These are phyloP conservation scores for Andrena fulva DNA, from an alignment of 2,888 invertebrate genomes.

Conservation along the genomic window DNA sequence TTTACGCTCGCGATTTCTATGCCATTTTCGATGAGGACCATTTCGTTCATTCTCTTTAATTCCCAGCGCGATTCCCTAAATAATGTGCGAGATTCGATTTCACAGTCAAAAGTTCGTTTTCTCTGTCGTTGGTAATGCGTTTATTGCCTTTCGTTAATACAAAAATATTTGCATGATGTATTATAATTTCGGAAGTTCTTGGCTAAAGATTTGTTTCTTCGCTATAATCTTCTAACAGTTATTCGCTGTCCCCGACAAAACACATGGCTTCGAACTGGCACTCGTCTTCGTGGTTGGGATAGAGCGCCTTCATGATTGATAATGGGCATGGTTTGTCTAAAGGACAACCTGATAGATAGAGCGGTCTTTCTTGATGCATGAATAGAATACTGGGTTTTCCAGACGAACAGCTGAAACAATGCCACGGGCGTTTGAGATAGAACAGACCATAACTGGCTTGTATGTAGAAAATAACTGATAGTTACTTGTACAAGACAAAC, in stretches of 20 bases:
- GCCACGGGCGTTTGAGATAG: background rate
- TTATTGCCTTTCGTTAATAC: background rate
- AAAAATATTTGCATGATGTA: background rate
- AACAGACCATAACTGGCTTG: background rate
- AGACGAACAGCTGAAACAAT: constrained; percentile 86
- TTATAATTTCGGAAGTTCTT: background rate
- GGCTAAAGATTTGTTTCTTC: background rate
- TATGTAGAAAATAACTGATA: constrained; percentile 69
- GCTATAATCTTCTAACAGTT: background rate
- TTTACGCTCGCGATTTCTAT: background rate
- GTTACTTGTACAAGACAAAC: constrained; percentile 90
- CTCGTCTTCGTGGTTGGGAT: constrained; percentile 87
- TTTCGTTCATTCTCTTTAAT: background rate
- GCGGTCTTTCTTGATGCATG: constrained; percentile 91
- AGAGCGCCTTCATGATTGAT: constrained; percentile 86
- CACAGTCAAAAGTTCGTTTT: background rate
- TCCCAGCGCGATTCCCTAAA: background rate
- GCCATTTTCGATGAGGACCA: background rate
- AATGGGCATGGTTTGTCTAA: constrained; percentile 88
- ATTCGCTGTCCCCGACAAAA: constrained; percentile 32
- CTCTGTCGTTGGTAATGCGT: background rate
- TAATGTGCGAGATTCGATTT: background rate
- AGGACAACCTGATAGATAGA: constrained; percentile 90
- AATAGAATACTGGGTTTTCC: constrained; percentile 86
- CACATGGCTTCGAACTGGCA: constrained; percentile 91